Conservation (phyloP, 2,113 vertebrate species). For the Spizaetus ornatus region DNA sequence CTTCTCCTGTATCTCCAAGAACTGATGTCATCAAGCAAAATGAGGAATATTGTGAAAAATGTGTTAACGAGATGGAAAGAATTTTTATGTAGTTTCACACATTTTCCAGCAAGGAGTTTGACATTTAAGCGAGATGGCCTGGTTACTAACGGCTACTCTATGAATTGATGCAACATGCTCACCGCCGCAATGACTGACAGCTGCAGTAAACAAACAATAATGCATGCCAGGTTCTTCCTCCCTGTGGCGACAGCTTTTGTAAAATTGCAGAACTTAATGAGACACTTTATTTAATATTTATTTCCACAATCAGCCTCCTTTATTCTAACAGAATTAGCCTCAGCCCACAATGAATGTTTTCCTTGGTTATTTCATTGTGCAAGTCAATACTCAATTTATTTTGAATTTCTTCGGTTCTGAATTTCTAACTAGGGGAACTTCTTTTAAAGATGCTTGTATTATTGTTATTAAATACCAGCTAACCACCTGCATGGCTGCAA, state of each 20-base stretch:
- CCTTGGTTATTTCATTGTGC: not conserved
- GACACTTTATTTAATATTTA: slow-evolving; percentile 27
- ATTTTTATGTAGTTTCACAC: not conserved
- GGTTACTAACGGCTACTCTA: not conserved
- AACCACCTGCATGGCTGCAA: not conserved
- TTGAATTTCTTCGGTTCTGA: not conserved
- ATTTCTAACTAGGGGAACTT: not conserved
- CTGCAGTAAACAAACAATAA: slow-evolving; percentile 22
- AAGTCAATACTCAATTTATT: slow-evolving; percentile 11
- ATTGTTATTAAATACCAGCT: not conserved
- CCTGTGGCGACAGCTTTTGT: not conserved
- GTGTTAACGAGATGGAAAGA: not conserved
- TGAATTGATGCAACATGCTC: not conserved
- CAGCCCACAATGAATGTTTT: not conserved
- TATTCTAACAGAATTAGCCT: not conserved
- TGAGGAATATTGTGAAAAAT: not conserved
- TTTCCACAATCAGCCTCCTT: slow-evolving; percentile 7
- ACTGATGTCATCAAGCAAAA: slow-evolving; percentile 14
- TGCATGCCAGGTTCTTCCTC: not conserved
- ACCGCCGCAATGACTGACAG: not conserved
- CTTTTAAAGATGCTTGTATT: not conserved
- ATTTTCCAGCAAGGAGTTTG: not conserved
- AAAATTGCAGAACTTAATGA: not conserved
- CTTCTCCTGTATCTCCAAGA: not conserved
- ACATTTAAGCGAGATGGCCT: not conserved